Base-by-base conservation (phyloP, 2,888 invertebrate genomes). In the Agrochola macilenta region DNA sequence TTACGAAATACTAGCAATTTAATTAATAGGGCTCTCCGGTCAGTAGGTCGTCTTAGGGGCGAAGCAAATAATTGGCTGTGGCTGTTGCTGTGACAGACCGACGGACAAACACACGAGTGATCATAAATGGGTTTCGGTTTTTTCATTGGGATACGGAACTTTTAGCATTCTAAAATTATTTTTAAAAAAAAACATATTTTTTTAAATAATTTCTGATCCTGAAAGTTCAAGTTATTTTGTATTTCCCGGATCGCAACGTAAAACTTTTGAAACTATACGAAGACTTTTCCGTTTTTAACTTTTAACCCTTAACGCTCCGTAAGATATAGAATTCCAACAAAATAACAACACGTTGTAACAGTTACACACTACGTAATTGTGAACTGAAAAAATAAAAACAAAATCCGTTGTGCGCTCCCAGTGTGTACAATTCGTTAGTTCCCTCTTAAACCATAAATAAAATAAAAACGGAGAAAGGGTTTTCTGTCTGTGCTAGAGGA, bases 341-440 rank as follows among this genome's bases (percentile, higher is more conserved):
- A 64, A 49, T 39, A 74, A 70, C 35, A 49, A n/a, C n/a, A 39
- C 39, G 39, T 39, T 39, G 0, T 39, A 39, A 5, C 23, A 52
- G 54, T 14, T 17, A 43, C 43, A 49, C 26, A 39, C 70, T 78
- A n/a, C n/a, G n/a, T n/a, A 81, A 82, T 84, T 78, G 76, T 76
- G 39, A 81, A 70, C 63, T 64, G 1, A 58, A 76, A 69, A 54
- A 69, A 68, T 69, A 70, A 73, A 72, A 76, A 66, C 12, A 69
- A 30, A 64, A 64, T 49, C 39, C 43, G 20, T 35, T 26, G 39
- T 46, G 11, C 23, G 60, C 69, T 74, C 78, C n/a, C 72, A 49
- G 79, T 85, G 87, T 87, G 79, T 77, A 78, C 77, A 81, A 69
- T 58, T 77, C 87, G 68, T 85, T 85, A 87, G 64, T n/a, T 60